phyloP scores from a whole-genome alignment of 2,888 invertebrate species.

The Mesoligia furuncula region DNA sequence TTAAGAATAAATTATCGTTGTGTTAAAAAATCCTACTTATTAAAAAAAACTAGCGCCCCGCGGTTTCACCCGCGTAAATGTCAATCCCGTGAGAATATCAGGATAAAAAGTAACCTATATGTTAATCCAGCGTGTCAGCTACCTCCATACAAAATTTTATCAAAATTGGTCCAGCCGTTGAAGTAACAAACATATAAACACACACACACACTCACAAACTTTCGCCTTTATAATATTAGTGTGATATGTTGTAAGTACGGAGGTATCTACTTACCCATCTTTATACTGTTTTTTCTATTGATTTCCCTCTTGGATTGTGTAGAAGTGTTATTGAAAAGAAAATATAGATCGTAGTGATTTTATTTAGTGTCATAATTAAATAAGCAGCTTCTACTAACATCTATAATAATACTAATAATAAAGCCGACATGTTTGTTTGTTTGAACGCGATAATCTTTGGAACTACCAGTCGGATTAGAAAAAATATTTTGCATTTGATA shows the following conservation, averaged over 20 bases:
- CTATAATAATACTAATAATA: neutral
- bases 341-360: neutral
- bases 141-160: too few species aligned
- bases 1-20: neutral
- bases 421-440: neutral
- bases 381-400: neutral
- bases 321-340: neutral
- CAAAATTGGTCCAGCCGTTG: too few species aligned
- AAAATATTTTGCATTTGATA: too few species aligned
- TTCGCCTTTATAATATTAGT: too few species aligned
- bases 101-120: too few species aligned
- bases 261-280: neutral
- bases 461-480: neutral
- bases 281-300: neutral
- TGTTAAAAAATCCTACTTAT: neutral
- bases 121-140: too few species aligned
- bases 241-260: too few species aligned
- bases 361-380: neutral
- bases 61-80: too few species aligned
- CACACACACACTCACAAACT: too few species aligned
- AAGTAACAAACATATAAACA: too few species aligned
- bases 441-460: neutral
- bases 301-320: slow-evolving; percentile 2
- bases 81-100: too few species aligned
- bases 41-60: too few species aligned